These are phyloP conservation scores for Drosophila equinoxialis DNA, from an alignment of 1,140 invertebrate genomes.

Conservation along the genomic window DNA sequence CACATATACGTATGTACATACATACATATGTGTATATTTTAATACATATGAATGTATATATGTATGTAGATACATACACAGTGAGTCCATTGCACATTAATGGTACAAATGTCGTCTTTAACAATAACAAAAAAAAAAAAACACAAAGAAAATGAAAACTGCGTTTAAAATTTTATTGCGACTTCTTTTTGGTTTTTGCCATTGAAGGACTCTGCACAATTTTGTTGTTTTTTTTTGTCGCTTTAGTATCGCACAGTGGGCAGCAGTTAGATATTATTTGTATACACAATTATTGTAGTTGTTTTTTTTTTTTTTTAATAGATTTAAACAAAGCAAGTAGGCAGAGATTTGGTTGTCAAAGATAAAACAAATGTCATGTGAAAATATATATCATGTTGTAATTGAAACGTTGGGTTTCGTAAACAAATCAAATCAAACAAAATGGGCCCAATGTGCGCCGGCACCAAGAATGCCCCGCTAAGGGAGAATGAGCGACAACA, in stretches of 20 bases:
- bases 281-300: neutral
- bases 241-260: neutral
- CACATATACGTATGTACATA: constrained; percentile 3
- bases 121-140: constrained; percentile 14
- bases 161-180: constrained; percentile 15
- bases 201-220: constrained; percentile 6
- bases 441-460: constrained; percentile 36
- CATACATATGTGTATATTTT: too few species aligned
- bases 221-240: neutral
- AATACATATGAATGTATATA: neutral
- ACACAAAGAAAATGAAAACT: constrained; percentile 14
- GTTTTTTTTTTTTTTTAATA: too few species aligned
- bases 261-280: neutral
- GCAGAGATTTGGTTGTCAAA: too few species aligned
- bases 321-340: too few species aligned
- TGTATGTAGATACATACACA: neutral
- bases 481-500: constrained; percentile 6
- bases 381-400: neutral
- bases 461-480: constrained; percentile 24
- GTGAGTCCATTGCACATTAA: constrained; percentile 23
- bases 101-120: constrained; percentile 26
- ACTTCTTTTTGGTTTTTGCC: constrained; percentile 11
- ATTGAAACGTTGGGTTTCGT: neutral
- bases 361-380: too few species aligned
- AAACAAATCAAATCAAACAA: neutral